Percentiles rank a stretch among this genome's conserved stretches.
Evolutionary conservation across 2,888 invertebrate species (phyloP).

Genomic region (Dorcus parallelipipedus): DNA sequence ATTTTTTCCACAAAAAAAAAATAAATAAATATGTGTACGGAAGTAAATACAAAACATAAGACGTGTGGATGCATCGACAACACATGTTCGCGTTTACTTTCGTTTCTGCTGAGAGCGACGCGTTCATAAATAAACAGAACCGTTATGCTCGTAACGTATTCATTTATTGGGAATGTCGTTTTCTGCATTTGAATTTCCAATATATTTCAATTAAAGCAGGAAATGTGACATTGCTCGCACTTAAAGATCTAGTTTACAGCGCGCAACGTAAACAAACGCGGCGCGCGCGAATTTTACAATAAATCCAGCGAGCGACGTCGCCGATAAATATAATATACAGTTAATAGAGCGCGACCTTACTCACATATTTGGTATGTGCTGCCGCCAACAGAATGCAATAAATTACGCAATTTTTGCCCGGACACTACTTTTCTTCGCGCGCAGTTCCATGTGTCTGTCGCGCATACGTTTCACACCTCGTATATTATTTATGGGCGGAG

Average conservation of each 20-base stretch:
- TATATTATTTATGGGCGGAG: not conserved
- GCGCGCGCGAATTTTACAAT: conserved; percentile 1
- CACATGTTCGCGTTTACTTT: not conserved
- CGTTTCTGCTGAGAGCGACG: not conserved
- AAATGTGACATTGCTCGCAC: conserved; percentile 3
- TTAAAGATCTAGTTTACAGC: not conserved
- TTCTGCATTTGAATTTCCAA: conserved; percentile 4
- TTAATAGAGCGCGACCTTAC: conserved; percentile 9
- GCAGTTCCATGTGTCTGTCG: not conserved
- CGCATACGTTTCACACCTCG: not conserved
- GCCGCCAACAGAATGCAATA: conserved; percentile 3
- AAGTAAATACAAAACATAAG: no score
- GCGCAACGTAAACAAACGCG: not conserved
- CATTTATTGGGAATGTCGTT: conserved; percentile 4
- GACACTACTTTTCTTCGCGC: not conserved
- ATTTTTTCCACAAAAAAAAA: no score
- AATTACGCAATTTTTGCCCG: not conserved
- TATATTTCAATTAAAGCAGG: conserved; percentile 2
- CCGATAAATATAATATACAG: conserved; percentile 9
- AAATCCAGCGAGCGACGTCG: conserved; percentile 4
- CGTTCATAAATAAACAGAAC: not conserved
- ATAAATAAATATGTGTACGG: no score
- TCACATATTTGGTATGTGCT: conserved; percentile 6
- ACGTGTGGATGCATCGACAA: no score
- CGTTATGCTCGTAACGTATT: conserved; percentile 8